Evolutionary conservation across 2,113 vertebrate species (phyloP), one percentile per base, ranked within the genome.

Genomic region (Eulemur macaco): DNA sequence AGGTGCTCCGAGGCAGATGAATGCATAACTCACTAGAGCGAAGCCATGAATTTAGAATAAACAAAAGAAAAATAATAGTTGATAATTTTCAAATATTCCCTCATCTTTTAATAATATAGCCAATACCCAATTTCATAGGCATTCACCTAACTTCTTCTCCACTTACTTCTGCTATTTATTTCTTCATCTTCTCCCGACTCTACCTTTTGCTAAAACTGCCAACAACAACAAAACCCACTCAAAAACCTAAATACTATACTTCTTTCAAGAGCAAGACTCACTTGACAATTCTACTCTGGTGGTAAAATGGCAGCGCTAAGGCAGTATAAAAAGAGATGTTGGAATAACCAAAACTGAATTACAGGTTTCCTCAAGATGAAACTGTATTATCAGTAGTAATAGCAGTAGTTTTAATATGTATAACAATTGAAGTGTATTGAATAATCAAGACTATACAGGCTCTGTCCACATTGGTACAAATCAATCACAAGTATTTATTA

Each of bases 31-130:
- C 82, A 89, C 27, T 68, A 54, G 15, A 86, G 69, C 6, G 27
- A 66, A 86, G 14, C 6, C 23, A 88, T 83, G 13, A 84, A 92
- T 50, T 95, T 92, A 69, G 7, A 86, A 86, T n/a, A 82, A 94
- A 42, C 0, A 66, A 76, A 95, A 29, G 8, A 78, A 83, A 68
- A 58, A 52, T 4, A 64, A 68, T 78, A 37, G 11, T 45, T 83
- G 63, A 50, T 95, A 56, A 52, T 85, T 94, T 88, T 85, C 52
- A 71, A 86, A 87, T 37, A 25, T 7, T 84, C 9, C n/a, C 8
- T 37, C 69, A 86, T 83, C 37, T 88, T 92, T 63, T 27, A 71
- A 77, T 31, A 60, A 1, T 64, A 56, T 25, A 82, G 68, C 3
- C n/a, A 86, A 84, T 56, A 39, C 1, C 3, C 29, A 34, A 12